phyloP scores from a whole-genome alignment of 2,797 vertebrate species.

The Tinamus major region DNA sequence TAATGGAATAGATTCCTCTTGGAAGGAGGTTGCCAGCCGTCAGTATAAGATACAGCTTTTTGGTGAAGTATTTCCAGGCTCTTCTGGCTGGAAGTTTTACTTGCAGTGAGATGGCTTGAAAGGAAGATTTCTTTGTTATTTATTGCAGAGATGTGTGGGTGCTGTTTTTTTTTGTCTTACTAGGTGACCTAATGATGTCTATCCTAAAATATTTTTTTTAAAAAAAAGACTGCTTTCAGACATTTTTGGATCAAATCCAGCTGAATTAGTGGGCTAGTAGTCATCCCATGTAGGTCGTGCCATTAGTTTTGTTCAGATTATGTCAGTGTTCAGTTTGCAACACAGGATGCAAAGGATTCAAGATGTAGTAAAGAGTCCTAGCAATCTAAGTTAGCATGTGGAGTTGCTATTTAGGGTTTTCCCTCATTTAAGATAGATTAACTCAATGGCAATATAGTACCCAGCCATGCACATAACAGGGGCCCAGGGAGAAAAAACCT shows the following conservation, averaged over 20 bases:
- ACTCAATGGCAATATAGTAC: not conserved
- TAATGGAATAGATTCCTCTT: slow-evolving; percentile 19
- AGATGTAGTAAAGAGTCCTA: not conserved
- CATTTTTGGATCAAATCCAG: slow-evolving; percentile 42
- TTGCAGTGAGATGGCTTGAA: slow-evolving; percentile 8
- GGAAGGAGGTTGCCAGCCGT: slow-evolving; percentile 20
- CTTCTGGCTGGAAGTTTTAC: slow-evolving; percentile 37
- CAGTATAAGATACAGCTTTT: slow-evolving; percentile 21
- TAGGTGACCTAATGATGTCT: slow-evolving; percentile 51
- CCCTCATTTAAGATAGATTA: not conserved
- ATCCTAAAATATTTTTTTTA: slow-evolving; percentile 54
- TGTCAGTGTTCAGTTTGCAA: slow-evolving; percentile 22
- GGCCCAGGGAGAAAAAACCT: not conserved
- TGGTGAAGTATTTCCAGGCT: slow-evolving; percentile 53
- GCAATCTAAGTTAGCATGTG: not conserved
- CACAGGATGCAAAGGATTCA: not conserved
- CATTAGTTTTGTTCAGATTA: slow-evolving; percentile 44
- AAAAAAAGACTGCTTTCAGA: slow-evolving; percentile 41
- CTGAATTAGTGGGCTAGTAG: slow-evolving; percentile 51
- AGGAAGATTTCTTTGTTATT: slow-evolving; percentile 37
- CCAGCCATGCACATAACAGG: rapidly evolving
- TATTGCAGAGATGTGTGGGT: slow-evolving; percentile 38
- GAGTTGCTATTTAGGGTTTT: not conserved
- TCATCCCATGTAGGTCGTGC: slow-evolving; percentile 9
- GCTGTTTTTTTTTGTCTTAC: slow-evolving; percentile 61